Base-by-base conservation (phyloP, 2,797 vertebrate genomes). In the Pseudomugil tenellus region DNA sequence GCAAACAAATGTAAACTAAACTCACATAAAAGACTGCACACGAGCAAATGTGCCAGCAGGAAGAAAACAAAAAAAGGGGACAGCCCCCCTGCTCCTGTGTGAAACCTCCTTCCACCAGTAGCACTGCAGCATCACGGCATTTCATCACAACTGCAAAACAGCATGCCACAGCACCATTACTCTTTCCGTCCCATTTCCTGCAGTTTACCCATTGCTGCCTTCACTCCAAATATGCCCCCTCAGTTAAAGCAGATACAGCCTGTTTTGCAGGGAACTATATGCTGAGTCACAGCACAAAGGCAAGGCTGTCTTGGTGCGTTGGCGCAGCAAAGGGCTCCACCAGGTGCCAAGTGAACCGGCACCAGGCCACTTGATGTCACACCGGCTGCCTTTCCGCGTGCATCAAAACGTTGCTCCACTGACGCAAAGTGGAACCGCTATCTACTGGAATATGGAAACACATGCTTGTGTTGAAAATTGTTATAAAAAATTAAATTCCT, bases 241-340 rank as follows among this genome's bases (percentile, higher is more conserved):
- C 74, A 74, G 72, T 77, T 75, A 72, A 60, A 67, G 73, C 83
- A 81, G 79, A 85, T 77, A 74, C 74, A 59, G 75, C 64, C 68
- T 84, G 77, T 88, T 86, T 79, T 84, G 58, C 69, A 2, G 10
- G 14, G 49, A 25, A 81, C 3, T n/a, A 87, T 85, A 72, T 87
- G 90, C 90, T 91, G 91, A 92, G 85, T 89, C 89, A 88, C 75
- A 70, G 74, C 78, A 72, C 59, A 78, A 77, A 83, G 76, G 68
- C 74, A 31, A 81, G 68, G 77, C 79, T 58, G 53, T 80, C 49
- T 58, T 58, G 65, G 61, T 52, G 78, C 59, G 74, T 87, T 59
- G 84, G 81, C 67, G 39, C 60, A 57, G 39, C 39, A 52, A 21
- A 64, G 80, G 71, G 66, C 14, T 16, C 46, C 70, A 34, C 64